These are phyloP conservation scores for Teleopsis dalmanni DNA, from an alignment of 1,140 invertebrate species.

Conservation along the genomic window DNA sequence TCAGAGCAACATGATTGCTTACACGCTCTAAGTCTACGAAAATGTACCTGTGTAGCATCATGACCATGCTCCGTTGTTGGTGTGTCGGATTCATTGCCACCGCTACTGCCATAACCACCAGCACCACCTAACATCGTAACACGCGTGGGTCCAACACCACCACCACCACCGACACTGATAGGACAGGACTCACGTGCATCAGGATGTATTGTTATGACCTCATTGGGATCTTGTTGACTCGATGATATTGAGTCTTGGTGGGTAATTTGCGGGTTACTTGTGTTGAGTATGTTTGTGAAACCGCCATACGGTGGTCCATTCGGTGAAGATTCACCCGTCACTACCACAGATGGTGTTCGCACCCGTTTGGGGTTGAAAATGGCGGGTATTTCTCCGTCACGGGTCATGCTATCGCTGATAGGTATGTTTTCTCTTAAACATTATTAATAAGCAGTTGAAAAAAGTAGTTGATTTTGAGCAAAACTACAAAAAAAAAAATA, in stretches of 20 bases:
- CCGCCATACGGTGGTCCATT: slow-evolving; percentile 48
- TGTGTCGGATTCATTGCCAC: slow-evolving; percentile 11
- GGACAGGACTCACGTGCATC: slow-evolving; percentile 19
- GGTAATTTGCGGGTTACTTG: slow-evolving; percentile 44
- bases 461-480: background rate
- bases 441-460: slow-evolving; percentile 1
- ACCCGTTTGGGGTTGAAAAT: slow-evolving; percentile 68
- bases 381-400: slow-evolving; percentile 62
- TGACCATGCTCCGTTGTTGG: slow-evolving; percentile 32
- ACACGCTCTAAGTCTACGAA: slow-evolving; percentile 46
- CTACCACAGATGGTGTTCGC: slow-evolving; percentile 61
- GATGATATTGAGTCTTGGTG: slow-evolving; percentile 53
- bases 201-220: slow-evolving; percentile 36
- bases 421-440: background rate
- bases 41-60: slow-evolving; percentile 28
- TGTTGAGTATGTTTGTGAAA: slow-evolving; percentile 41
- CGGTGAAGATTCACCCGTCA: slow-evolving; percentile 55
- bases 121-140: slow-evolving; percentile 15
- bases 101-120: slow-evolving; percentile 7
- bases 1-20: slow-evolving; percentile 61
- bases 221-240: slow-evolving; percentile 48
- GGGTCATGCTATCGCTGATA: slow-evolving; percentile 35
- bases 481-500: background rate
- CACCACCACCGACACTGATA: background rate
- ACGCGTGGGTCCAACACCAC: slow-evolving; percentile 3